Evolutionary conservation across 1,140 invertebrate genomes (phyloP), one percentile per base, ranked within the genome.

Genomic region (Drosophila nasuta): DNA sequence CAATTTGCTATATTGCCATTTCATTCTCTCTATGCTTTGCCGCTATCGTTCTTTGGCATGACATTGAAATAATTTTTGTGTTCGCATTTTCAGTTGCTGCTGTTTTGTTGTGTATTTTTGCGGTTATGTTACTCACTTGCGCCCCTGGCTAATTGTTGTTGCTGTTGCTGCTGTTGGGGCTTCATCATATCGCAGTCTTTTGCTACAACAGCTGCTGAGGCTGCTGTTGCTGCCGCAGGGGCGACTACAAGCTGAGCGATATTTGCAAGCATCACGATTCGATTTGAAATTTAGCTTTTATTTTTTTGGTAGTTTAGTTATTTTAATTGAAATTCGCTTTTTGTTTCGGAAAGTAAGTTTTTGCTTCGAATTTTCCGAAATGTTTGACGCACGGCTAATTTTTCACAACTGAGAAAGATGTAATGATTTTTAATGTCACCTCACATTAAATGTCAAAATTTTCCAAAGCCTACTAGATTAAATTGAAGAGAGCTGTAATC

Each of bases 1-100:
- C 58, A 33, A 33, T 43, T 43, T 64, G 30, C 63, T 65, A 30
- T 65, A 30, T 56, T 56, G 75, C 79, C 15, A 81, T 68, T 73
- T 67, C 65, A 35, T 62, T 77, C 46, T 38, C 38, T 54, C 46
- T 38, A 41, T 54, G 58, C 64, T 46, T 57, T 60, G 48, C n/a
- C n/a, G 48, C 81, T 69, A 57, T 63, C 58, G 43, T 70, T 75
- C 58, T 70, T 75, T 70, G 13, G 71, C 75, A 48, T 89, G 85
- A 81, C 85, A 89, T 89, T 89, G 85, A 88, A 88, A 83, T 77
- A 83, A 59, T 73, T 75, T 51, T 13, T 25, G 35, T 41, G 20
- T 25, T 25, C 20, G 20, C 49, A 17, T 38, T 57, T 35, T 62
- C 59, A 64, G 33, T 65, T 49, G 43, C 15, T 38, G 33, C 20